Percentiles rank a stretch among this genome's conserved stretches.
These are phyloP conservation scores for Agapostemon virescens DNA, from an alignment of 2,888 invertebrate species.

Conservation along the genomic window DNA sequence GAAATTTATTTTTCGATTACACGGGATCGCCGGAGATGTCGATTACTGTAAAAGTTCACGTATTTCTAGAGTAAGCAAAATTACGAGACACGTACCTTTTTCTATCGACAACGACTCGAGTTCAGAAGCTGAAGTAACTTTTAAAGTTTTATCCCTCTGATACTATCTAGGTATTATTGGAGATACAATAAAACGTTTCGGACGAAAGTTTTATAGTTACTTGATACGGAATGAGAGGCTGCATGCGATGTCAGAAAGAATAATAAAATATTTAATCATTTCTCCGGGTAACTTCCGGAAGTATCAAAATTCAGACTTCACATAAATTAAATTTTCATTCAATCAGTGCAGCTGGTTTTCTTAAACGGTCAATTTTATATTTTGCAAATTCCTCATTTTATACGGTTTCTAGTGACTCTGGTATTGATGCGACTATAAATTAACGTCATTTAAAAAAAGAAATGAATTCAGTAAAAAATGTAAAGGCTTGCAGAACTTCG, in stretches of 20 bases:
- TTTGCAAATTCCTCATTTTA: too few relatives aligned
- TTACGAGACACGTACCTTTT: slow-evolving; percentile 25
- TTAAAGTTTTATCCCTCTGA: slow-evolving; percentile 17
- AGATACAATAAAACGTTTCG: slow-evolving; percentile 24
- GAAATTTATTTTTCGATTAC: slow-evolving; percentile 10
- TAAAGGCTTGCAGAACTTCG: too few relatives aligned
- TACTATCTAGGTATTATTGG: slow-evolving; percentile 14
- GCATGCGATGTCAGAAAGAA: not conserved
- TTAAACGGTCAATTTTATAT: not conserved
- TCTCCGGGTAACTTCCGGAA: not conserved
- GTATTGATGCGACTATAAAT: not conserved
- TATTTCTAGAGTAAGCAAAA: slow-evolving; percentile 9
- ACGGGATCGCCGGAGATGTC: not conserved
- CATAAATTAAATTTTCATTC: not conserved
- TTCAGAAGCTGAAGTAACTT: slow-evolving; percentile 1
- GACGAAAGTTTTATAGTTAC: slow-evolving; percentile 17
- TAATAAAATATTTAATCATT: slow-evolving; percentile 11
- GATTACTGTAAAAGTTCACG: slow-evolving; percentile 15
- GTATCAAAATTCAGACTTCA: not conserved
- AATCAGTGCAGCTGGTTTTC: not conserved
- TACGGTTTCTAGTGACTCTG: too few relatives aligned
- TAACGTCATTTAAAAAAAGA: not conserved
- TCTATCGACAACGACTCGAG: slow-evolving; percentile 14
- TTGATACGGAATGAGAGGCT: not conserved
- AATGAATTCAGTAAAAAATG: not conserved